Conservation (phyloP, 92 coral and sea anemone genomes). For the Palythoa caribaeorum region DNA sequence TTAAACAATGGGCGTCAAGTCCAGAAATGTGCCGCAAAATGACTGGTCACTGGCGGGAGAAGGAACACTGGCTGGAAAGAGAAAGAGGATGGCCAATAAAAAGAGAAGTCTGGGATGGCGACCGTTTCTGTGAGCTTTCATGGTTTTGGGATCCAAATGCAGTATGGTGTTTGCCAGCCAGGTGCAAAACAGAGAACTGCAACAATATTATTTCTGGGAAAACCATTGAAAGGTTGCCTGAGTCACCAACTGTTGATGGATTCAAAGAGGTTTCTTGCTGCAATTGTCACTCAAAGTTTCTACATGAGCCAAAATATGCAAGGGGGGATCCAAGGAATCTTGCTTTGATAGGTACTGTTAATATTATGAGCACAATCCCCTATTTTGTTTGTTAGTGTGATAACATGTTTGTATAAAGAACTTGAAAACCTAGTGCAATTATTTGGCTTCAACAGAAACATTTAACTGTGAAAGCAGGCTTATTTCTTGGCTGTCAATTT, state of each 20-base stretch:
- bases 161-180: slow-evolving; percentile 74
- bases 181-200: slow-evolving; percentile 65
- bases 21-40: slow-evolving; percentile 75
- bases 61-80: slow-evolving; percentile 78
- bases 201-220: slow-evolving; percentile 62
- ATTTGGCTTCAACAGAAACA: slow-evolving; percentile 3
- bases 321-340: slow-evolving; percentile 76
- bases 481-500: slow-evolving; percentile 13
- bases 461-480: slow-evolving; percentile 14
- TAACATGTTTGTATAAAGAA: slow-evolving; percentile 11
- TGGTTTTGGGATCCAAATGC: slow-evolving; percentile 75
- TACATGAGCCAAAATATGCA: slow-evolving; percentile 61
- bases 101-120: slow-evolving; percentile 72
- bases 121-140: slow-evolving; percentile 64
- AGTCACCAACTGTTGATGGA: slow-evolving; percentile 50
- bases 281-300: slow-evolving; percentile 66
- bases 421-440: slow-evolving; percentile 14
- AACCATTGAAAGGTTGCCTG: slow-evolving; percentile 48
- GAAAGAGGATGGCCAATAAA: slow-evolving; percentile 43
- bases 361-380: slow-evolving; percentile 19
- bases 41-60: slow-evolving; percentile 74
- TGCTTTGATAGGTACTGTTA: slow-evolving; percentile 65
- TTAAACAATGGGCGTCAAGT: slow-evolving; percentile 64
- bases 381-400: slow-evolving; percentile 12
- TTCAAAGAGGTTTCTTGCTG: slow-evolving; percentile 63